A percentile compares a stretch with the other conserved stretches of the same genome.
These are phyloP conservation scores for Melanotaenia parkinsoni DNA, from an alignment of 2,797 vertebrate species.

Conservation along the genomic window DNA sequence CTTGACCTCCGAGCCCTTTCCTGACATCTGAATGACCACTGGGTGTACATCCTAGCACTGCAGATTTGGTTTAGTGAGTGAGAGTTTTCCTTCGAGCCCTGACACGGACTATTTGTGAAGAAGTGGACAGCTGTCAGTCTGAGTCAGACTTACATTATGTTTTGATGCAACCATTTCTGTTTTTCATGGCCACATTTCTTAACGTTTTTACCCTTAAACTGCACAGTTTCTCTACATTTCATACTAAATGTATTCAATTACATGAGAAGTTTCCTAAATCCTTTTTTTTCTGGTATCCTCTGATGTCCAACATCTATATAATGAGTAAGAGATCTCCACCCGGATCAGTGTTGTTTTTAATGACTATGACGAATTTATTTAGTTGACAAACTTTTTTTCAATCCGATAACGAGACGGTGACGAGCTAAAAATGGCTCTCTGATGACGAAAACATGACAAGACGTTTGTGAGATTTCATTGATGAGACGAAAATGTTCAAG, in stretches of 20 bases:
- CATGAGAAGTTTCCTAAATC: neutral
- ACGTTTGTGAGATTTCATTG: no score
- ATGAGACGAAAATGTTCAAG: no score
- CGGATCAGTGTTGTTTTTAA: no score
- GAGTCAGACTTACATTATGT: slow-evolving; percentile 33
- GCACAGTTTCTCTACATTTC: neutral
- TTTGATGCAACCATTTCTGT: neutral
- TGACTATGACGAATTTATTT: no score
- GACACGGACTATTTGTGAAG: slow-evolving; percentile 18
- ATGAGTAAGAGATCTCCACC: neutral
- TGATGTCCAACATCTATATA: neutral
- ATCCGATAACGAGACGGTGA: no score
- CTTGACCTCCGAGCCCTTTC: slow-evolving; percentile 26
- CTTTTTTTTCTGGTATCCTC: neutral
- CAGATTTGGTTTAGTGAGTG: slow-evolving; percentile 1
- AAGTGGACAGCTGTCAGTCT: slow-evolving; percentile 53
- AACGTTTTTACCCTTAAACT: neutral
- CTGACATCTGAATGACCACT: slow-evolving; percentile 11
- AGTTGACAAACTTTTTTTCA: no score
- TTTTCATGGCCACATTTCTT: slow-evolving; percentile 1
- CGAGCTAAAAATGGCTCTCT: no score
- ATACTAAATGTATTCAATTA: neutral
- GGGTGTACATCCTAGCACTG: slow-evolving; percentile 2
- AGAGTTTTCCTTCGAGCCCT: slow-evolving; percentile 12
- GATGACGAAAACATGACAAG: no score